Evolutionary conservation across 2,797 vertebrate genomes (phyloP).

Genomic region (Gobio occitaniae): DNA sequence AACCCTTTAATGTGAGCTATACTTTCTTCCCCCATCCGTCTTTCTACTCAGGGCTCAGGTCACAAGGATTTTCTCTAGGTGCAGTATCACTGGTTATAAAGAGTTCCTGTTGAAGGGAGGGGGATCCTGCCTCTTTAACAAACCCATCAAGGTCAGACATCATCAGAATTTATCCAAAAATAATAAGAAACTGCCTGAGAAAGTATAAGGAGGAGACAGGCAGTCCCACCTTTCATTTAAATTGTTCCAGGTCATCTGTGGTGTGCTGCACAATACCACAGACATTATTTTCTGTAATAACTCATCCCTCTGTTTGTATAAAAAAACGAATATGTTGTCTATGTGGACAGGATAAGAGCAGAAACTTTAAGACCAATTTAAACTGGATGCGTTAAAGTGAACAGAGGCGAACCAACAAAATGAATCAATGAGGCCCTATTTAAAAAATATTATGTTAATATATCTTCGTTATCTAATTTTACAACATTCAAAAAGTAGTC

Average conservation of each 20-base stretch:
- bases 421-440: no score
- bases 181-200: neutral
- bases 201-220: neutral
- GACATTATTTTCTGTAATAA: neutral
- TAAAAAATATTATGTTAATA: no score
- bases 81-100: conserved; percentile 95
- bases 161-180: neutral
- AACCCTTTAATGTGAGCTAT: neutral
- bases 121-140: conserved; percentile 96
- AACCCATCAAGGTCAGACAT: conserved; percentile 89
- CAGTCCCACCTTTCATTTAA: neutral
- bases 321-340: neutral
- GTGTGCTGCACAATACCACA: neutral
- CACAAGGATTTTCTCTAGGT: conserved; percentile 94
- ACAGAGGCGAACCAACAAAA: no score
- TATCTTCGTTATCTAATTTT: no score
- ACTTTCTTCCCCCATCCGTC: neutral
- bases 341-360: neutral
- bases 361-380: neutral
- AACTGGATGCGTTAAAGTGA: neutral
- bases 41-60: conserved; percentile 86
- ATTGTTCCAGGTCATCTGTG: neutral
- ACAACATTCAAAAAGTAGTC: no score
- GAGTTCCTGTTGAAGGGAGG: conserved; percentile 94
- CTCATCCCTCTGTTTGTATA: neutral